Evolutionary conservation across 2,797 vertebrate genomes (phyloP).

Genomic region (Prunella strophiata): DNA sequence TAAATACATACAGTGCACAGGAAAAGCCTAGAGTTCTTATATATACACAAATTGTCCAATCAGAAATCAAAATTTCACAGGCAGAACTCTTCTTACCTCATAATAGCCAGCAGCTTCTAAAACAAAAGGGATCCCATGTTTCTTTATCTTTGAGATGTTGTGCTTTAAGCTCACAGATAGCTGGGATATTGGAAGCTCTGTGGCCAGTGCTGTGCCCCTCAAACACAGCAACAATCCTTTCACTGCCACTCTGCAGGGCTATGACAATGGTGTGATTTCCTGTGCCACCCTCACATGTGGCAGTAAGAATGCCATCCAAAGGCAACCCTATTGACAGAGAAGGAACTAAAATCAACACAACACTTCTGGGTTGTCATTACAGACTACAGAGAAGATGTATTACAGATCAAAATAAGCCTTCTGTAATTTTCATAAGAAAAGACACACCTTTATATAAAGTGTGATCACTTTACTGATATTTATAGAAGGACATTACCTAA

Average conservation of each 20-base stretch:
- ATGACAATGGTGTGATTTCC: slow-evolving; percentile 50
- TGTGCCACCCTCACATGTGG: slow-evolving; percentile 48
- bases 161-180: slow-evolving; percentile 72
- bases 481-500: not conserved
- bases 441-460: not conserved
- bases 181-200: slow-evolving; percentile 33
- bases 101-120: slow-evolving; percentile 71
- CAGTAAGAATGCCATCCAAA: slow-evolving; percentile 48
- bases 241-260: slow-evolving; percentile 66
- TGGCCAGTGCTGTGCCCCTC: slow-evolving; percentile 19
- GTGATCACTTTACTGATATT: not conserved
- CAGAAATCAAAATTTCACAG: not conserved
- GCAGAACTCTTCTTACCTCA: slow-evolving; percentile 72
- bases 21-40: not conserved
- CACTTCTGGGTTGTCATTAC: not conserved
- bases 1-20: not conserved
- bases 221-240: slow-evolving; percentile 68
- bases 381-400: not conserved
- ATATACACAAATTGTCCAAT: not conserved
- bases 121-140: slow-evolving; percentile 69
- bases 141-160: slow-evolving; percentile 66
- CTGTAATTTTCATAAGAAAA: not conserved
- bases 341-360: not conserved
- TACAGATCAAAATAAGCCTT: not conserved
- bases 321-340: slow-evolving; percentile 75